A percentile compares a stretch with the other conserved stretches of the same genome.
Conservation (phyloP, 2,888 invertebrate species). For the Caenorhabditis sp. region DNA sequence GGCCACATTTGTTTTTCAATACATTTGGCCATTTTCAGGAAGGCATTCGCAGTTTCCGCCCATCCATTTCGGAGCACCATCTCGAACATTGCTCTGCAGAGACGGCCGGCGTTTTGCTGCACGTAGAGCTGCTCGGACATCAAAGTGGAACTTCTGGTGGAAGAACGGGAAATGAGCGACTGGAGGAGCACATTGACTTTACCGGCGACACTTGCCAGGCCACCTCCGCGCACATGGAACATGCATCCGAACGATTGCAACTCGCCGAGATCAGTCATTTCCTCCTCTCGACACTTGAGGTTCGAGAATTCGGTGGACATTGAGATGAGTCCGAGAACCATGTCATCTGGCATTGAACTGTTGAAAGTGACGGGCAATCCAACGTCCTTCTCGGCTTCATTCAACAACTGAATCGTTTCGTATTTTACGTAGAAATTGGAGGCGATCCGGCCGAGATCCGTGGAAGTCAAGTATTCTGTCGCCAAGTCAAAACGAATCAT, state of each 20-base stretch:
- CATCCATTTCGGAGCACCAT: conserved; percentile 89
- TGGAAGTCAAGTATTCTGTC: conserved; percentile 78
- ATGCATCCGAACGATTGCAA: conserved; percentile 86
- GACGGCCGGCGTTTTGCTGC: conserved; percentile 83
- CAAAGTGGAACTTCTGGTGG: conserved; percentile 88
- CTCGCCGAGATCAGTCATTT: conserved; percentile 90
- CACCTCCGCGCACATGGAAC: conserved; percentile 87
- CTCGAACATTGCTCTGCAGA: conserved; percentile 64
- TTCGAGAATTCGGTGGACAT: conserved; percentile 95
- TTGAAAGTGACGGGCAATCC: conserved; percentile 78
- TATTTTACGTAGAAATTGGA: conserved; percentile 98
- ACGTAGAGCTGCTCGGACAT: conserved; percentile 92
- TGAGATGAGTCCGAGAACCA: conserved; percentile 88
- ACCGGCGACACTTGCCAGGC: conserved; percentile 91
- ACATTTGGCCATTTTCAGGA: conserved; percentile 91
- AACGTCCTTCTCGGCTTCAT: conserved; percentile 55
- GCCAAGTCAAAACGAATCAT: conserved; percentile 92
- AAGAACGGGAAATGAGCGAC: conserved; percentile 83
- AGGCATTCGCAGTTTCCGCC: conserved; percentile 89
- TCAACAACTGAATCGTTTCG: conserved; percentile 87
- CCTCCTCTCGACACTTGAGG: conserved; percentile 92
- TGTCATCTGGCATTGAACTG: conserved; percentile 80
- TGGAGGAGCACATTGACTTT: conserved; percentile 90
- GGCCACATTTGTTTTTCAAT: conserved; percentile 95
- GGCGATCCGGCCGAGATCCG: conserved; percentile 93